Conservation (phyloP, 2,113 vertebrate genomes). For the Mugil cephalus region DNA sequence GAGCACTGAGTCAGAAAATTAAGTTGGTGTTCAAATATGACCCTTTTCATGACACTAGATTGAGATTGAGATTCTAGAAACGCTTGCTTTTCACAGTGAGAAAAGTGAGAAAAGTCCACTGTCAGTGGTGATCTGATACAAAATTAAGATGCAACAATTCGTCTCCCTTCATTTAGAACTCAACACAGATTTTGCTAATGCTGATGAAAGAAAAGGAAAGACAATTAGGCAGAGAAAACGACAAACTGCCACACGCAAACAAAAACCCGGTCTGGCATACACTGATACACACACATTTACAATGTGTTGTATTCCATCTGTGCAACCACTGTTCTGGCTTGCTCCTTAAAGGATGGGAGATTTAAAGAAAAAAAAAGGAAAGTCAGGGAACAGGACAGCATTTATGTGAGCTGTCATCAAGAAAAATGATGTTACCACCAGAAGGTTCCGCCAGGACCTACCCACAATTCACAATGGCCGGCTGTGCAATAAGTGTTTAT, state of each 20-base stretch:
- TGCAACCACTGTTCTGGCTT: constrained; percentile 4
- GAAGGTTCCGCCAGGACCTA: constrained; percentile 77
- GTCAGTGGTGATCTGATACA: constrained; percentile 33
- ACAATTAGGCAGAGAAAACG: not conserved
- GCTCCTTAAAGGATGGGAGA: constrained; percentile 4
- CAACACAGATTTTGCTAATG: constrained; percentile 42
- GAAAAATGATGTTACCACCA: constrained; percentile 84
- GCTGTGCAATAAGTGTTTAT: constrained; percentile 79
- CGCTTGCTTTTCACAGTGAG: constrained; percentile 41
- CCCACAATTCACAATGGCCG: constrained; percentile 76
- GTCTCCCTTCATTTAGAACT: constrained; percentile 48
- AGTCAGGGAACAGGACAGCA: constrained; percentile 14
- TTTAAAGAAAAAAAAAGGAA: constrained; percentile 6
- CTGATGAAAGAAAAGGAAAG: constrained; percentile 35
- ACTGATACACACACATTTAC: not conserved
- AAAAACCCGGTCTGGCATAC: not conserved
- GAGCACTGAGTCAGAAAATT: constrained; percentile 73
- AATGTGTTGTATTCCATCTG: not conserved
- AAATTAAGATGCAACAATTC: constrained; percentile 41
- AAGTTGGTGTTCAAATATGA: constrained; percentile 65
- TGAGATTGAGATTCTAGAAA: constrained; percentile 60
- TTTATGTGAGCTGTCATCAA: constrained; percentile 78
- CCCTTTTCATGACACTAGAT: constrained; percentile 56
- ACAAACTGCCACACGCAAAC: not conserved
- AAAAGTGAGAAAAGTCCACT: constrained; percentile 6